A percentile compares a stretch with the other conserved stretches of the same genome.
Conservation (phyloP, 1,140 invertebrate genomes). For the Megalopta genalis region DNA sequence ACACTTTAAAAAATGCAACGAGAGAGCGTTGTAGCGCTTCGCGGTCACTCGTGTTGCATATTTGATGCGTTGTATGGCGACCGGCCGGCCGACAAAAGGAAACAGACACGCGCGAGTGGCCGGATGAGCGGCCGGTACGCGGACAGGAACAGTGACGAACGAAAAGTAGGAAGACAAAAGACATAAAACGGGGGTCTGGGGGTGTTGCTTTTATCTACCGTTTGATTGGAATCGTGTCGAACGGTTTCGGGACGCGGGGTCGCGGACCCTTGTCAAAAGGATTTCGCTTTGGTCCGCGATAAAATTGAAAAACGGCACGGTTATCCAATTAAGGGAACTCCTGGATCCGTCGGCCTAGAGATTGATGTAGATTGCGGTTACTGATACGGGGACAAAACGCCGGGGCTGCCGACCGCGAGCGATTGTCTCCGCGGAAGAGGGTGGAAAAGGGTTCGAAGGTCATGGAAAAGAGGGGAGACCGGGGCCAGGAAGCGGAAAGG, state of each 20-base stretch:
- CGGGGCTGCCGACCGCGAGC: conserved; percentile 16
- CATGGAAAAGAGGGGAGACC: not conserved
- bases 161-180: not conserved
- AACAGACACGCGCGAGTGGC: not conserved
- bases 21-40: not conserved
- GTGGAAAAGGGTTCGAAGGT: not conserved
- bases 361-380: conserved; percentile 52
- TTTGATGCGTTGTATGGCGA: conserved; percentile 17
- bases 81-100: not conserved
- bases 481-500: not conserved
- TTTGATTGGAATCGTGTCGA: conserved; percentile 46
- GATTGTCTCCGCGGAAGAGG: conserved; percentile 3
- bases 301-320: conserved; percentile 47
- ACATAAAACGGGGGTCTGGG: not conserved
- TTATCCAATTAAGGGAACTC: conserved; percentile 56
- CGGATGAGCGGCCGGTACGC: not conserved
- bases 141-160: not conserved
- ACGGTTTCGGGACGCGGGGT: not conserved
- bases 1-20: not conserved
- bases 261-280: conserved; percentile 23
- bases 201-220: conserved; percentile 40
- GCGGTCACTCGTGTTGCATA: conserved; percentile 20
- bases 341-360: conserved; percentile 33
- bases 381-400: conserved; percentile 40
- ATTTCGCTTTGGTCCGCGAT: conserved; percentile 45